Evolutionary conservation across 2,888 invertebrate genomes (phyloP).

Genomic region (Hyppa rectilinea): DNA sequence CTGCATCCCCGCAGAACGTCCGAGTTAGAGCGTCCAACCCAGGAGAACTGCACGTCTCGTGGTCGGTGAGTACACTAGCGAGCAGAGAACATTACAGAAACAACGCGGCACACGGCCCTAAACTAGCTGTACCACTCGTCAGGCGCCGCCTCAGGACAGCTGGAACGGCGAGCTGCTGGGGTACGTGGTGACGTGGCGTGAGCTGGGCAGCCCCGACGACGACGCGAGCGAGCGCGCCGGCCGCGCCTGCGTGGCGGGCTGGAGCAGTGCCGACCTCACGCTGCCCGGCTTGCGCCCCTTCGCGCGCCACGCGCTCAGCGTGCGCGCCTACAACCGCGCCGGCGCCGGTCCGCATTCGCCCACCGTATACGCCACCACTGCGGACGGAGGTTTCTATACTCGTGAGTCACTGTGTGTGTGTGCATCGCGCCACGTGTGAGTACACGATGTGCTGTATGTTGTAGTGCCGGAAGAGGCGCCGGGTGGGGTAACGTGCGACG

Average conservation of each 20-base stretch:
- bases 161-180: slow-evolving; percentile 94
- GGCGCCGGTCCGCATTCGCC: slow-evolving; percentile 95
- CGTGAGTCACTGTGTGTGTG: background rate
- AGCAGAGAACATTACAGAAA: background rate
- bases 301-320: slow-evolving; percentile 94
- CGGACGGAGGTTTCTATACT: slow-evolving; percentile 92
- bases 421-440: background rate
- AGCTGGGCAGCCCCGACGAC: slow-evolving; percentile 70
- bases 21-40: slow-evolving; percentile 92
- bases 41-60: slow-evolving; percentile 92
- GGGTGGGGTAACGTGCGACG: slow-evolving; percentile 92
- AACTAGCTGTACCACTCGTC: slow-evolving; percentile 13
- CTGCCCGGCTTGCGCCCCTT: slow-evolving; percentile 93
- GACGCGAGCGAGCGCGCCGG: slow-evolving; percentile 29
- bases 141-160: slow-evolving; percentile 92
- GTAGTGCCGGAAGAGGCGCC: slow-evolving; percentile 94
- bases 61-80: slow-evolving; percentile 91
- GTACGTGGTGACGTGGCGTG: slow-evolving; percentile 92
- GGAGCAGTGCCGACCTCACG: slow-evolving; percentile 92
- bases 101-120: background rate
- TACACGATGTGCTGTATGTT: background rate
- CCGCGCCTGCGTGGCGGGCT: slow-evolving; percentile 89
- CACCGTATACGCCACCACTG: slow-evolving; percentile 93
- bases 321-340: slow-evolving; percentile 95
- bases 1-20: slow-evolving; percentile 93